Evolutionary conservation across 2,888 invertebrate genomes (phyloP).

Genomic region (Gnatocerus cornutus): DNA sequence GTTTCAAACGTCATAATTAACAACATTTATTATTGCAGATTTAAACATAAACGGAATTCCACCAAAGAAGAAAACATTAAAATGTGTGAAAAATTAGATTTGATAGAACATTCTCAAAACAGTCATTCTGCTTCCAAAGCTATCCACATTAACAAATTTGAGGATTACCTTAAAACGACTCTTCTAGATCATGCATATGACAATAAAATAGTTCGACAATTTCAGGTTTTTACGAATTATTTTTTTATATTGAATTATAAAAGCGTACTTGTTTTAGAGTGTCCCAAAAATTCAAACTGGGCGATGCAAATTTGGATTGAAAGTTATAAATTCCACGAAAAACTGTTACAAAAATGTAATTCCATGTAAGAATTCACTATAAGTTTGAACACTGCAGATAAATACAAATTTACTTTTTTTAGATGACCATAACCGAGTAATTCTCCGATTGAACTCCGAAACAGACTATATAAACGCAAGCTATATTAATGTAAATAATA

Average conservation of each 20-base stretch:
- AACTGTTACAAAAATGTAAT: conserved; percentile 4
- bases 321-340: neutral
- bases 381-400: too few relatives aligned
- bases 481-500: conserved; percentile 5
- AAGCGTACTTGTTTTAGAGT: neutral
- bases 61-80: too few relatives aligned
- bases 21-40: neutral
- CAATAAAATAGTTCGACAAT: too few relatives aligned
- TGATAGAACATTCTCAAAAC: neutral
- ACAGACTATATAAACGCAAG: conserved; percentile 24
- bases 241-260: too few relatives aligned
- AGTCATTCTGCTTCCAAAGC: too few relatives aligned
- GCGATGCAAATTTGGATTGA: neutral
- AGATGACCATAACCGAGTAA: conserved; percentile 22
- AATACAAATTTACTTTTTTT: neutral
- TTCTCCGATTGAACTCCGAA: neutral
- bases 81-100: too few relatives aligned
- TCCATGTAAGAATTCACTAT: neutral
- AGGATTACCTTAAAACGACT: too few relatives aligned
- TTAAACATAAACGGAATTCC: too few relatives aligned
- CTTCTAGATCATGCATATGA: too few relatives aligned
- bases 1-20: neutral
- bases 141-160: too few relatives aligned
- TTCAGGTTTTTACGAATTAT: too few relatives aligned
- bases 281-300: neutral